Evolutionary conservation across 2,888 invertebrate species (phyloP), one percentile per base, ranked within the genome.

Genomic region (Capitulum mitella): DNA sequence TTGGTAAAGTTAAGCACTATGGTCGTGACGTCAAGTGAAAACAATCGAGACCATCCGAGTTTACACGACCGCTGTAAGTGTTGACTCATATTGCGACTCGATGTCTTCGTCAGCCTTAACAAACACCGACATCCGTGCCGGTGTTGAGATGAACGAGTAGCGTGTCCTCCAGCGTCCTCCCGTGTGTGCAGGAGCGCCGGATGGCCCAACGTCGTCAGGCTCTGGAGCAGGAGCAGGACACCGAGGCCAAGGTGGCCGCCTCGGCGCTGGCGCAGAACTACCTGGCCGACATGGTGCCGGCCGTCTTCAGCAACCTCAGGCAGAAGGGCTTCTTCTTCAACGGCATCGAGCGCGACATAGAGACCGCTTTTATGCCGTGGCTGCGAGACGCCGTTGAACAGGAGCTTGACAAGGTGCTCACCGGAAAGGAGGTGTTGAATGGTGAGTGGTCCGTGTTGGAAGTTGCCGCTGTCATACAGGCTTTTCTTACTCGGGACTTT

Each of bases 251-350:
- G 80, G 91, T 93, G 61, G 92, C 93, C 0, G 93, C 93, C 0
- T 90, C 93, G 43, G 91, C 92, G 81, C 89, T 96, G 80, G 90
- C 95, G 84, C 93, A 93, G 83, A 93, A 93, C 81, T 94, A 95
- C 86, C 90, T 96, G 85, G 92, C 93, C 40, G 93, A 93, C 86
- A 89, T 96, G 84, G 89, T 96, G 84, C 95, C 95, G 8, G 89
- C 91, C 78, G 93, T 94, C 82, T 89, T 95, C 82, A 92, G 92
- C 83, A 92, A 92, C 78, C 89, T 96, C 82, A 90, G 91, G 83
- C 90, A 91, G 84, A 91, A 92, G 84, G 93, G 93, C 40, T 87
- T 86, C 83, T 86, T 86, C 83, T 85, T 85, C 85, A 83, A 87
- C 90, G 92, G 92, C 80, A 89, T 92, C 54, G 92, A 93, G 83